Percentiles rank a stretch among this genome's conserved stretches.
Evolutionary conservation across 2,113 vertebrate genomes (phyloP).

Genomic region (Burhinus bistriatus): DNA sequence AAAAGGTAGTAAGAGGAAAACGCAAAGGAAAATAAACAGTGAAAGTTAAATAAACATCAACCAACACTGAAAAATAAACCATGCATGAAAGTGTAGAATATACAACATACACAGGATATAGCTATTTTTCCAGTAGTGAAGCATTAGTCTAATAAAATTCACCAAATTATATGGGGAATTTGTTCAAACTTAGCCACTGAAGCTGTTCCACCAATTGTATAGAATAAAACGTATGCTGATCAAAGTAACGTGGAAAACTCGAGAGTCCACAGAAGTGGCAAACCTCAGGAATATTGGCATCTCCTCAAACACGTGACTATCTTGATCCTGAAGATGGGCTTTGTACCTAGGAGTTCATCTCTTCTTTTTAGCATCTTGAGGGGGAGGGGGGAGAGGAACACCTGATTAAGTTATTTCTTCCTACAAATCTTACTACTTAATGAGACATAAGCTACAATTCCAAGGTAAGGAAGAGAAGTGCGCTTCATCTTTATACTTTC

Average conservation of each 20-base stretch:
- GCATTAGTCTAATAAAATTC: neutral
- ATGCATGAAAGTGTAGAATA: neutral
- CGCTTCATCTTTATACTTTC: neutral
- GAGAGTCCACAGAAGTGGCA: neutral
- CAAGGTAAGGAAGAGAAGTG: neutral
- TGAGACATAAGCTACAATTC: neutral
- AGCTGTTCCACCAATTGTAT: neutral
- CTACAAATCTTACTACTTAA: neutral
- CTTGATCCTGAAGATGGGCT: neutral
- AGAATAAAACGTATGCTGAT: neutral
- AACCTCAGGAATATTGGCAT: neutral
- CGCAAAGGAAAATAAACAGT: neutral
- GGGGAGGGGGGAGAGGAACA: fast-evolving
- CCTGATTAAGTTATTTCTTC: neutral
- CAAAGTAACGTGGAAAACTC: neutral
- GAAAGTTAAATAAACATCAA: neutral
- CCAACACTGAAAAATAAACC: neutral
- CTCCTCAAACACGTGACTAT: neutral
- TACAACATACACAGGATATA: neutral
- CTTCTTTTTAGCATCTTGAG: neutral
- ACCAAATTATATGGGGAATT: neutral
- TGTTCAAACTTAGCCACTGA: neutral
- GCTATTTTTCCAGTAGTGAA: neutral
- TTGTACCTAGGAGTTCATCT: neutral
- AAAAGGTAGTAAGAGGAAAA: neutral